Evolutionary conservation across 2,888 invertebrate genomes (phyloP), one percentile per base, ranked within the genome.

Genomic region (Cylindroiulus punctatus): DNA sequence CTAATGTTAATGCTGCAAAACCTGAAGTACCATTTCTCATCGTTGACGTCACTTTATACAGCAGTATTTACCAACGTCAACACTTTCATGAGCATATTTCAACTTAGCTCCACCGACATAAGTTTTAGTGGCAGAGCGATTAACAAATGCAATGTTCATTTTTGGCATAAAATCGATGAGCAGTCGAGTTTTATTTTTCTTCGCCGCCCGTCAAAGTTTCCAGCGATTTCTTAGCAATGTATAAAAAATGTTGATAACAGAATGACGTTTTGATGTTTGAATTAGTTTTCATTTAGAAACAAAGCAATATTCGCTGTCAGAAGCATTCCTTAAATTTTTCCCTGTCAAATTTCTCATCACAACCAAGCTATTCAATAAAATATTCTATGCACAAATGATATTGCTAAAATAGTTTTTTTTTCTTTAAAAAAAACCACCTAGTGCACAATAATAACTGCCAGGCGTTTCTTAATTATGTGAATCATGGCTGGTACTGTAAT

Each of bases 111-210:
- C n/a, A n/a, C 52, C n/a, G 52, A 19, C 52, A 52, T 17, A 52
- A 52, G n/a, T 52, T 52, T 19, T 52, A 12, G 47, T 3, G 57
- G 57, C 10, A 22, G 19, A 65, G 22, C 57, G 57, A 26, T 65
- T 65, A 26, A 65, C 22, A 65, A 65, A 65, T 22, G 26, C 1
- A 65, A 5, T 22, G 57, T 65, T 65, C 22, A 65, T 65, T 65
- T 65, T 22, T 65, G 57, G 57, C 22, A 65, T 5, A 65, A 65
- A 65, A 65, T 65, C 57, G 57, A 65, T 65, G 26, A 26, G 57
- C 57, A 7, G 22, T 22, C 57, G 57, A 65, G 57, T 65, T 65
- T n/a, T 65, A 65, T n/a, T 65, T 44, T 52, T 52, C 1, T 17
- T n/a, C 17, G 52, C 19, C 52, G 5, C 17, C 17, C 52, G n/a